Conservation (phyloP, 1,140 invertebrate species). For the Antheraea mylitta region DNA sequence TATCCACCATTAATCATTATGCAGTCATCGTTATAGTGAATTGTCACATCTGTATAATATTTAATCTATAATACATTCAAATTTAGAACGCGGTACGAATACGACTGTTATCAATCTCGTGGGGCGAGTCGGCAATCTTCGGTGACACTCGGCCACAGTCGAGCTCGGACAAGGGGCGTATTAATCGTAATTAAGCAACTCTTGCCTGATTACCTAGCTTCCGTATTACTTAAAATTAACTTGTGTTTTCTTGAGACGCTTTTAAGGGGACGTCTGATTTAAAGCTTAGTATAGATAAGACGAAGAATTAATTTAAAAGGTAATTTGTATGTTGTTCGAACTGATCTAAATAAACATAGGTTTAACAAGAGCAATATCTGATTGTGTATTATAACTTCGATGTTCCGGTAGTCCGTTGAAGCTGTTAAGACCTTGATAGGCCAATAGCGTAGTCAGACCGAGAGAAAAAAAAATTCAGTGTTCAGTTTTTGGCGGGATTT, state of each 20-base stretch:
- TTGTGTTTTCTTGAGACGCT: constrained; percentile 45
- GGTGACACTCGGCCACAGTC: constrained; percentile 9
- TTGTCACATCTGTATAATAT: constrained; percentile 4
- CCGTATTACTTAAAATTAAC: constrained; percentile 56
- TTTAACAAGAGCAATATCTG: too few relatives aligned
- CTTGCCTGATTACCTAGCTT: constrained; percentile 38
- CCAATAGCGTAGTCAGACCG: too few relatives aligned
- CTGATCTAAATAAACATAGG: too few relatives aligned
- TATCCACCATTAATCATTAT: background rate
- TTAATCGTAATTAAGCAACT: constrained; percentile 54
- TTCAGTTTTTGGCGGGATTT: too few relatives aligned
- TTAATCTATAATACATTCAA: constrained; percentile 19
- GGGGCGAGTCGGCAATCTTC: constrained; percentile 17
- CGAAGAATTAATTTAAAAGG: constrained; percentile 6
- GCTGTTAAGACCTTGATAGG: too few relatives aligned
- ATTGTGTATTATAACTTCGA: too few relatives aligned
- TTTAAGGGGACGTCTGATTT: constrained; percentile 17
- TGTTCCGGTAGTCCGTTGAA: too few relatives aligned
- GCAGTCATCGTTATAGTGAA: background rate
- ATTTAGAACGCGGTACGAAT: constrained; percentile 15
- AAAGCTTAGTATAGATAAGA: constrained; percentile 22
- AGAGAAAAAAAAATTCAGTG: too few relatives aligned
- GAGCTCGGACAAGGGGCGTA: constrained; percentile 26
- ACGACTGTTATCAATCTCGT: constrained; percentile 19
- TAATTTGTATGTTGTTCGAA: too few relatives aligned